A percentile compares a stretch with the other conserved stretches of the same genome.
Conservation (phyloP, 2,113 vertebrate species). For the Actenoides hombroni region DNA sequence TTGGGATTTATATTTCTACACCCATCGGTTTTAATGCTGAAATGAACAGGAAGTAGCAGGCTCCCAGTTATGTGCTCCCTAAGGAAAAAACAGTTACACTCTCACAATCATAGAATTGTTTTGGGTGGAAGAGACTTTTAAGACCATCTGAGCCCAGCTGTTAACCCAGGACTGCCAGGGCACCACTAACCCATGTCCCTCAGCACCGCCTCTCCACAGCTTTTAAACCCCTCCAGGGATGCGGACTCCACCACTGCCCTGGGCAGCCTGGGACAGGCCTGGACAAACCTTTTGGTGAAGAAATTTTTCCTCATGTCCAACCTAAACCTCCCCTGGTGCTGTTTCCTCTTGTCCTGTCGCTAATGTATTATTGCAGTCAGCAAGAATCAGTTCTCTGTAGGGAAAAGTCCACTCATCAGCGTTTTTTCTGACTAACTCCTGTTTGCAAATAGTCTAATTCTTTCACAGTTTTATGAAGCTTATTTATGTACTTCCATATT, state of each 20-base stretch:
- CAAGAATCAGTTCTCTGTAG: background rate
- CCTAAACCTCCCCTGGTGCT: background rate
- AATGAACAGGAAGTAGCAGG: background rate
- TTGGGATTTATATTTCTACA: background rate
- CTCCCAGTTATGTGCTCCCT: background rate
- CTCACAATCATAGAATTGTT: background rate
- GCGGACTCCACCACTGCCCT: background rate
- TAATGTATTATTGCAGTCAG: background rate
- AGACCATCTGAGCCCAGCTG: no score
- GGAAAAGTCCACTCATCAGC: background rate
- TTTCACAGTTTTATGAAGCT: background rate
- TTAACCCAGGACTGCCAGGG: no score
- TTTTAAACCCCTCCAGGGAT: background rate
- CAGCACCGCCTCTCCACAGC: no score
- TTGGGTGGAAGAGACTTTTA: no score
- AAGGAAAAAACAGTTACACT: background rate
- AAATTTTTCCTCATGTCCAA: background rate
- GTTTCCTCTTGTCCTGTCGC: background rate
- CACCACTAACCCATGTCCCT: no score
- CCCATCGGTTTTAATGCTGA: background rate
- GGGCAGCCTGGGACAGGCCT: background rate
- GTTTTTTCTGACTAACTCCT: background rate
- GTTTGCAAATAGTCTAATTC: background rate
- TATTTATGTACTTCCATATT: conserved; percentile 6
- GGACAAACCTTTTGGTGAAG: background rate